A percentile compares a stretch with the other conserved stretches of the same genome.
These are phyloP conservation scores for Oxyscelio sp. DNA, from an alignment of 2,888 invertebrate species.

Conservation along the genomic window DNA sequence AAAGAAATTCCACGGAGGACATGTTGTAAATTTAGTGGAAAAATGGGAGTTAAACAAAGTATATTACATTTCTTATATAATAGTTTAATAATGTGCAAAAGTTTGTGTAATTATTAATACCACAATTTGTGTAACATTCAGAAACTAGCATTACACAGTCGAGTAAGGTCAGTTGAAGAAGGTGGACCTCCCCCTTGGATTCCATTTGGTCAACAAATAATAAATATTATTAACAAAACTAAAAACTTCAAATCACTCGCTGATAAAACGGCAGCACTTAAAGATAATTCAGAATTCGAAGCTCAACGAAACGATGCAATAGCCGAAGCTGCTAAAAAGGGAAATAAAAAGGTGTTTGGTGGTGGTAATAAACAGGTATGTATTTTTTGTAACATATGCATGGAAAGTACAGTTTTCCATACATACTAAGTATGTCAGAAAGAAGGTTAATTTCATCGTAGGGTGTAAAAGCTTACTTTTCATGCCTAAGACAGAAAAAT, in stretches of 20 bases:
- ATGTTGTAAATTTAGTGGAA: conserved; percentile 94
- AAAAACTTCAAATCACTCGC: conserved; percentile 93
- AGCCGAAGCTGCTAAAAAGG: conserved; percentile 94
- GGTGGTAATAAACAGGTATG: conserved; percentile 89
- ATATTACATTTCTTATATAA: not conserved
- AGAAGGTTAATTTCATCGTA: too few species aligned
- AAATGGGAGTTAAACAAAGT: conserved; percentile 94
- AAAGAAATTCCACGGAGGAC: conserved; percentile 93
- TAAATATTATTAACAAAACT: conserved; percentile 90
- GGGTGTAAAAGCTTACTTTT: too few species aligned
- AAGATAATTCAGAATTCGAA: conserved; percentile 95
- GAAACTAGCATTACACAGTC: conserved; percentile 86
- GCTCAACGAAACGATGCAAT: conserved; percentile 96
- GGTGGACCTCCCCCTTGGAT: conserved; percentile 97
- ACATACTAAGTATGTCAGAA: too few species aligned
- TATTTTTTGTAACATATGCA: too few species aligned
- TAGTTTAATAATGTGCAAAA: too few species aligned
- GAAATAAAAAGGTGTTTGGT: conserved; percentile 90
- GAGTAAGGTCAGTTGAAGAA: conserved; percentile 91
- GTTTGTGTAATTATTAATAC: not conserved
- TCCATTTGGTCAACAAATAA: conserved; percentile 95
- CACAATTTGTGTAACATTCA: conserved; percentile 57
- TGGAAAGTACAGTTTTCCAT: too few species aligned
- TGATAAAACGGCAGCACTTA: conserved; percentile 90
- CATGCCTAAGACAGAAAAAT: too few species aligned